Conservation (phyloP, 2,888 invertebrate genomes). For the Junonia oenone region DNA sequence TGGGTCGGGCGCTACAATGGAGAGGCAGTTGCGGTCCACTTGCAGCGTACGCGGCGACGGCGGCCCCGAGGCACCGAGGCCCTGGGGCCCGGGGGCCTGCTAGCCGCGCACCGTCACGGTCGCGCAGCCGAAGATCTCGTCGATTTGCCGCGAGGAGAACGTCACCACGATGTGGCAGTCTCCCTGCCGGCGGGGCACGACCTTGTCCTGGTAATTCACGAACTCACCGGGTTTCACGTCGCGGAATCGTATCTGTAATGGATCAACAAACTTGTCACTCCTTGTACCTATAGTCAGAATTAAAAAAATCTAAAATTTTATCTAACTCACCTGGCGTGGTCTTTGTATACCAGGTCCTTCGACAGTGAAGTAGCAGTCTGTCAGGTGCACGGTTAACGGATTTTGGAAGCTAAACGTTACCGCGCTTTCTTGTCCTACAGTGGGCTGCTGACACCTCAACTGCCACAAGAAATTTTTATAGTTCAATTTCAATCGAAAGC, state of each 20-base stretch:
- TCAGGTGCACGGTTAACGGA: slow-evolving; percentile 81
- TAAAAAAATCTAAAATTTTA: neutral
- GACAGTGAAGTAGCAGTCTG: slow-evolving; percentile 83
- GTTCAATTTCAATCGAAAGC: neutral
- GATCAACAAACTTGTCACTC: no score
- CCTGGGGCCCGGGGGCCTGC: slow-evolving; percentile 67
- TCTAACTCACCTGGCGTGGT: slow-evolving; percentile 71
- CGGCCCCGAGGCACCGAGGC: slow-evolving; percentile 61
- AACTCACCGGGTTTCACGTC: slow-evolving; percentile 82
- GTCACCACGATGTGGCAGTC: slow-evolving; percentile 82
- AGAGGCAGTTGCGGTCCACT: slow-evolving; percentile 58
- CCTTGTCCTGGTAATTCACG: slow-evolving; percentile 80
- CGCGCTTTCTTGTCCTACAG: slow-evolving; percentile 74
- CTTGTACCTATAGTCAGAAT: no score
- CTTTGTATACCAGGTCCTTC: slow-evolving; percentile 85
- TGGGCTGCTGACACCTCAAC: slow-evolving; percentile 72
- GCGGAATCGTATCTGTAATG: slow-evolving; percentile 78
- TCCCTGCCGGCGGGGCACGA: slow-evolving; percentile 79
- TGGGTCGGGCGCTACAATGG: slow-evolving; percentile 59
- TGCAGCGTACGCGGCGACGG: slow-evolving; percentile 57
- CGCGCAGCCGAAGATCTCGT: slow-evolving; percentile 81
- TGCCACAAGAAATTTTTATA: slow-evolving; percentile 26
- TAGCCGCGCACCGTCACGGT: slow-evolving; percentile 76
- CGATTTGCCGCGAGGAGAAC: slow-evolving; percentile 83
- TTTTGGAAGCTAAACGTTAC: slow-evolving; percentile 83